Evolutionary conservation across 1,140 invertebrate species (phyloP), one percentile per base, ranked within the genome.

Genomic region (Oscheius sp.): DNA sequence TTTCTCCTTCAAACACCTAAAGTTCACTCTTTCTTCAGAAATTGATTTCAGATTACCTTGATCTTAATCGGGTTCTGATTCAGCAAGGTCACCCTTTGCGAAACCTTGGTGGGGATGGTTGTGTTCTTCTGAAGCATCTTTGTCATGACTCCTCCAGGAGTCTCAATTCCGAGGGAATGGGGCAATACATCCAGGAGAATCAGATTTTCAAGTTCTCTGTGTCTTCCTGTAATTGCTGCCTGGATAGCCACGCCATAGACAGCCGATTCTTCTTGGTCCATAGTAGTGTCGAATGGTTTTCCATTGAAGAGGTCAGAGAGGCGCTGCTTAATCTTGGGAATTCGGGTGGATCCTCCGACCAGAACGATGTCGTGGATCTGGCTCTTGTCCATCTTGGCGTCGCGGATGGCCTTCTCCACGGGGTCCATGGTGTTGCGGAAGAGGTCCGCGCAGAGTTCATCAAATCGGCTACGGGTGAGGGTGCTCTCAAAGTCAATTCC

Each of bases 401-500:
- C 66, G 36, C 46, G 23, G 20, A 77, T 32, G 3, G 63, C 75
- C 28, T 63, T 31, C 26, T 69, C 62, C 35, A 77, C 52, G 15
- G 35, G 49, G 0, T 23, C 45, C 23, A 69, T 35, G 15, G 73
- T 77, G 29, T 34, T 46, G 28, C 38, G 42, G 82, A 88, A 95
- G 29, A 96, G 88, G 86, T 97, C 94, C 58, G 91, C 90, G 81
- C 93, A 93, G 76, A 97, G 87, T 84, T 94, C 92, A 86, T 94
- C 93, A 83, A 94, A 95, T 81, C 91, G 89, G 55, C 93, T 94
- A 78, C 93, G 88, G n/a, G 93, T 94, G 78, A 97, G 93, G 26
- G 90, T 92, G 0, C 92, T 94, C 85, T 95, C 94, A 87, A 95
- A 95, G 83, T 97, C 94, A 76, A 94, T 91, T 66, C 94, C 94